Evolutionary conservation across 2,113 vertebrate species (phyloP).

Genomic region (Hirundichthys speculiger): DNA sequence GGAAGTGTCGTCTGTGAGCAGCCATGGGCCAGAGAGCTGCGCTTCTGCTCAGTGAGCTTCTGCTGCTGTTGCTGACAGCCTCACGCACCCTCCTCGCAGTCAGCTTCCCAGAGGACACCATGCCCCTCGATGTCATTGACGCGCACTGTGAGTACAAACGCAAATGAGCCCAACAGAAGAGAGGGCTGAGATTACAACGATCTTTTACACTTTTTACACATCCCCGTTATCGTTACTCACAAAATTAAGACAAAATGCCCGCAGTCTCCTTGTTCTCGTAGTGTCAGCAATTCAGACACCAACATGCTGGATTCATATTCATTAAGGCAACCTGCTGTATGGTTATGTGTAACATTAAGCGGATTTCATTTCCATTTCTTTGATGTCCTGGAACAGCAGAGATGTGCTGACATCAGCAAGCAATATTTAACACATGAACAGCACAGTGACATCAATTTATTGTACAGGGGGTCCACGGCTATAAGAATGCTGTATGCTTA

Average conservation of each 20-base stretch:
- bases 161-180: constrained; percentile 8
- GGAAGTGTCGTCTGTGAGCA: constrained; percentile 76
- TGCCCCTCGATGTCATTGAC: constrained; percentile 89
- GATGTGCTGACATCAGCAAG: constrained; percentile 55
- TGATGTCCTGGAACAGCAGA: constrained; percentile 48
- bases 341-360: constrained; percentile 39
- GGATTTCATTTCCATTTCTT: constrained; percentile 53
- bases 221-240: background rate
- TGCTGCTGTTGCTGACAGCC: constrained; percentile 81
- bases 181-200: background rate
- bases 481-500: background rate
- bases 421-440: constrained; percentile 27
- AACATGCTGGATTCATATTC: constrained; percentile 8
- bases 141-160: constrained; percentile 89
- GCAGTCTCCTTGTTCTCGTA: background rate
- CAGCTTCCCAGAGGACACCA: constrained; percentile 94
- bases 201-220: background rate
- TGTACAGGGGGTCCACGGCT: constrained; percentile 6
- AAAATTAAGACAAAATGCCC: constrained; percentile 17
- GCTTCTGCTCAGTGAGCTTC: constrained; percentile 82
- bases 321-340: constrained; percentile 50
- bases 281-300: constrained; percentile 38
- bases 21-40: constrained; percentile 87
- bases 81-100: constrained; percentile 80
- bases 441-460: constrained; percentile 16